Evolutionary conservation across 1,140 invertebrate species (phyloP).

Genomic region (Drosophila erecta): DNA sequence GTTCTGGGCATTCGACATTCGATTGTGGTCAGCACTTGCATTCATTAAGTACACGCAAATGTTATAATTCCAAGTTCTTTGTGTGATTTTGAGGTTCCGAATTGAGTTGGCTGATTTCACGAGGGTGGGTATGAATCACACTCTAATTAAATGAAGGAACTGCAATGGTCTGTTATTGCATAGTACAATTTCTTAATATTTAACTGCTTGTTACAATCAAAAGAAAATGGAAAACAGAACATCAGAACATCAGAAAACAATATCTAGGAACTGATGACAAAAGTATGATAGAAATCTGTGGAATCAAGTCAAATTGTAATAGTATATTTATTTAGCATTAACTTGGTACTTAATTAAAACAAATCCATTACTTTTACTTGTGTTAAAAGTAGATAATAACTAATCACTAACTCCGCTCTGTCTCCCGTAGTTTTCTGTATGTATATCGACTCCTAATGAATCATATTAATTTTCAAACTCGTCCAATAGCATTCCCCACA

Average conservation of each 20-base stretch:
- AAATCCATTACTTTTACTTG: too few species aligned
- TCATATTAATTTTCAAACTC: slow-evolving; percentile 19
- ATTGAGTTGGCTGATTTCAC: slow-evolving; percentile 20
- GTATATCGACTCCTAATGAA: slow-evolving; percentile 6
- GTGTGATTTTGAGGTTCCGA: slow-evolving; percentile 52
- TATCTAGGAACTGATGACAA: too few species aligned
- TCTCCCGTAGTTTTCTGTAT: not conserved
- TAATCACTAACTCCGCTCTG: not conserved
- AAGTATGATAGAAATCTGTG: too few species aligned
- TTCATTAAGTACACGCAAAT: slow-evolving; percentile 74
- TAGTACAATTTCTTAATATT: not conserved
- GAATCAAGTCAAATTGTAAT: too few species aligned
- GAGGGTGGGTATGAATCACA: slow-evolving; percentile 19
- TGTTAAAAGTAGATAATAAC: not conserved
- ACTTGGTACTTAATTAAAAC: too few species aligned
- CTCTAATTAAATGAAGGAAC: not conserved
- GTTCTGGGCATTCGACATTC: slow-evolving; percentile 45
- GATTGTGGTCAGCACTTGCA: slow-evolving; percentile 56
- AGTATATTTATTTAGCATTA: too few species aligned
- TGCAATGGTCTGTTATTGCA: too few species aligned
- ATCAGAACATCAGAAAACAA: too few species aligned
- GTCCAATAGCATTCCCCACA: slow-evolving; percentile 16
- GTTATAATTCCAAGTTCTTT: slow-evolving; percentile 41
- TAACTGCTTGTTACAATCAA: too few species aligned
- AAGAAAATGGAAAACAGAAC: not conserved